A percentile compares a stretch with the other conserved stretches of the same genome.
Evolutionary conservation across 2,888 invertebrate genomes (phyloP).

Genomic region (Muschampia plurimacula): DNA sequence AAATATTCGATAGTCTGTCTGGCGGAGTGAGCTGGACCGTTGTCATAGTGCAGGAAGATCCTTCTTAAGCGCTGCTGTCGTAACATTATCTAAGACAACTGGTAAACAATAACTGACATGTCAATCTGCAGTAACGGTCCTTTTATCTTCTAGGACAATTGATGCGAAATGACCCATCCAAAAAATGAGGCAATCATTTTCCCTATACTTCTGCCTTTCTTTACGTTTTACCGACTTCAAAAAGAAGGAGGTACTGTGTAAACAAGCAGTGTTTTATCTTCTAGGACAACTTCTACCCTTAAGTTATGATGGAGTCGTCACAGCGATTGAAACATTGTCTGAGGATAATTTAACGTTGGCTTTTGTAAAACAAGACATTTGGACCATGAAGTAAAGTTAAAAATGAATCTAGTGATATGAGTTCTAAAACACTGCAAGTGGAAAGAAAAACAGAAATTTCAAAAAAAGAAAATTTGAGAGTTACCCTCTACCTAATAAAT

Average conservation of each 20-base stretch:
- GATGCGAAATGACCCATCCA: too few species aligned
- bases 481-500: constrained; percentile 19
- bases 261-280: too few species aligned
- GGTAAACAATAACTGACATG: too few species aligned
- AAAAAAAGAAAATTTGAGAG: constrained; percentile 29
- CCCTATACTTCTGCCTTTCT: too few species aligned
- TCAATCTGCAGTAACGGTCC: too few species aligned
- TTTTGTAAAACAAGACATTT: constrained; percentile 57
- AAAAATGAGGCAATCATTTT: too few species aligned
- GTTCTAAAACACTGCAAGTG: constrained; percentile 51
- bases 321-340: constrained; percentile 16
- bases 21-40: too few species aligned
- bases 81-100: too few species aligned
- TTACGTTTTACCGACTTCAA: constrained; percentile 34
- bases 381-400: constrained; percentile 47
- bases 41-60: too few species aligned
- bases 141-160: too few species aligned
- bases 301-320: constrained; percentile 57
- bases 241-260: background rate
- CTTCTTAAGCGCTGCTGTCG: too few species aligned
- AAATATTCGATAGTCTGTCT: too few species aligned
- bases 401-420: constrained; percentile 47
- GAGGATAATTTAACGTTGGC: constrained; percentile 53
- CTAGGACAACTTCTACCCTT: constrained; percentile 46
- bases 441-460: constrained; percentile 30